A percentile compares a stretch with the other conserved stretches of the same genome.
Evolutionary conservation across 2,797 vertebrate genomes (phyloP).

Genomic region (Lepidocolaptes lacrymiger): DNA sequence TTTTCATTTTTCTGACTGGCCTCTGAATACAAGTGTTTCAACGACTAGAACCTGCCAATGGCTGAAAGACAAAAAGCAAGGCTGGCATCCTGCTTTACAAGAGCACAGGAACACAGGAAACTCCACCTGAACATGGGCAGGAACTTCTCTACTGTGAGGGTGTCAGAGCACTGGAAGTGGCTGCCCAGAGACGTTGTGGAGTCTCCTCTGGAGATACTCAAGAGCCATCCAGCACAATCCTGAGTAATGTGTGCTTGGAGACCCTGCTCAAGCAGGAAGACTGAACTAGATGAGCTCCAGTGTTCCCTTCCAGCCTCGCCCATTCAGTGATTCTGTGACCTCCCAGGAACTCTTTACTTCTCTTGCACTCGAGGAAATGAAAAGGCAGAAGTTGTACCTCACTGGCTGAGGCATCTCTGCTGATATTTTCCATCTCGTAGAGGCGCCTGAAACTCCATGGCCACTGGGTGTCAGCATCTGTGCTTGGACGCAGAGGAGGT

Average conservation of each 20-base stretch:
- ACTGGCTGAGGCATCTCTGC: not conserved
- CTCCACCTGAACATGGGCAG: not conserved
- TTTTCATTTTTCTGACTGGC: not conserved
- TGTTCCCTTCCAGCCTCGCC: not conserved
- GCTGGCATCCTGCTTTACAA: not conserved
- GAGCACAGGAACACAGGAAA: not conserved
- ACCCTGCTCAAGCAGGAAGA: not conserved
- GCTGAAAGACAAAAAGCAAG: not conserved
- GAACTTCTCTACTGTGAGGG: not conserved
- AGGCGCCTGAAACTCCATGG: not conserved
- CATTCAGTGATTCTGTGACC: not conserved
- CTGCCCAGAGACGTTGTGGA: not conserved
- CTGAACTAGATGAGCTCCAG: not conserved
- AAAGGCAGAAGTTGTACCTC: not conserved
- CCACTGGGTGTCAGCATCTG: slow-evolving; percentile 59
- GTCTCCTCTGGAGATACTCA: not conserved
- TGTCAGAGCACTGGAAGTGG: not conserved
- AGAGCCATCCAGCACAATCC: not conserved
- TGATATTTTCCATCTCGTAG: not conserved
- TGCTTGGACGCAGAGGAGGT: not conserved
- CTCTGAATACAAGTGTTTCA: not conserved
- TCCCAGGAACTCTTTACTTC: not conserved
- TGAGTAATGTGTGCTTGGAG: not conserved
- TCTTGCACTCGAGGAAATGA: not conserved
- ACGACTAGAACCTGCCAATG: not conserved